Conservation (phyloP, 2,888 invertebrate genomes). For the Branchipolynoe longqiensis region DNA sequence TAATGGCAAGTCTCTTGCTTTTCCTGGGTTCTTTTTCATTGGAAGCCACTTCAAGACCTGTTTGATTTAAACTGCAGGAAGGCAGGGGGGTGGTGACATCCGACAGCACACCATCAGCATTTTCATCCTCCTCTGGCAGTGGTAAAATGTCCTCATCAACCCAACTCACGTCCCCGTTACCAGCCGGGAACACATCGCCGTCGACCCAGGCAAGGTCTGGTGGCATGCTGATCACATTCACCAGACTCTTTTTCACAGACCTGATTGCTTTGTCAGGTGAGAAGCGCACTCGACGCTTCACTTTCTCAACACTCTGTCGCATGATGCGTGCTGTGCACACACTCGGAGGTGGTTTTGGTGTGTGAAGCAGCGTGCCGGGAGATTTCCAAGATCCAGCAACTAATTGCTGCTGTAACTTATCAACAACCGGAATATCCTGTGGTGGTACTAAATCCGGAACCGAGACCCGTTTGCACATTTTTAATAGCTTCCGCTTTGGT, state of each 20-base stretch:
- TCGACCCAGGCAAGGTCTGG: background rate
- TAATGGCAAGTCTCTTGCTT: conserved; percentile 21
- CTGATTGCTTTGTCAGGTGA: conserved; percentile 12
- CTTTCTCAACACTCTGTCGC: conserved; percentile 30
- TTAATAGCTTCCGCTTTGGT: background rate
- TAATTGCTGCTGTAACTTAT: too few relatives aligned
- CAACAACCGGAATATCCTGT: background rate
- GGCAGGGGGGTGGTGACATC: too few relatives aligned
- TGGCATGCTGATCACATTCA: background rate
- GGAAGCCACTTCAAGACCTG: background rate
- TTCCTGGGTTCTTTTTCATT: too few relatives aligned
- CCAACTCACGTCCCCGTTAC: conserved; percentile 26
- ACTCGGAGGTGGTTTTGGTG: conserved; percentile 14
- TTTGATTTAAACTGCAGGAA: too few relatives aligned
- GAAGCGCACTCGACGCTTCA: conserved; percentile 19
- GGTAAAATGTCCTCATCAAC: conserved; percentile 34
- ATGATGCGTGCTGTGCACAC: background rate
- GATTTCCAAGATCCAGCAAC: conserved; percentile 51
- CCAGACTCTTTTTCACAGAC: background rate
- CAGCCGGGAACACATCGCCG: background rate
- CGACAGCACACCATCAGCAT: background rate
- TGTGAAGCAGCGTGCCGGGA: background rate
- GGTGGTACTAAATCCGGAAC: background rate
- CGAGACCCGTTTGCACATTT: background rate
- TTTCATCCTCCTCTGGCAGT: background rate